Conservation (phyloP, 2,797 vertebrate species). For the Odontamblyopus lacepedii region DNA sequence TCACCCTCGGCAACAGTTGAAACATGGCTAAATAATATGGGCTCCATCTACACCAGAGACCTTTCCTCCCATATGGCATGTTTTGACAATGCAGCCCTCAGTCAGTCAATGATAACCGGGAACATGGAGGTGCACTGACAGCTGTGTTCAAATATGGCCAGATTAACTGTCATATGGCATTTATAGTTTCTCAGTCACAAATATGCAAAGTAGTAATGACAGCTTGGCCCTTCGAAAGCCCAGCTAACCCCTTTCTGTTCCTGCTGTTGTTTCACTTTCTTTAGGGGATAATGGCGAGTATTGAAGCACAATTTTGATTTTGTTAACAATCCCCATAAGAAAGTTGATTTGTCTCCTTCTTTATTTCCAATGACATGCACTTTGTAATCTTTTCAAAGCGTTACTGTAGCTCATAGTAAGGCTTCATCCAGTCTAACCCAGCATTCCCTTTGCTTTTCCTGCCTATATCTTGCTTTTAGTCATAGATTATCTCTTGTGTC, state of each 20-base stretch:
- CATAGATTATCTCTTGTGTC: constrained; percentile 8
- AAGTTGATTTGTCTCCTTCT: constrained; percentile 33
- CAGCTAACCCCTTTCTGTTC: constrained; percentile 20
- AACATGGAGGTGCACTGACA: constrained; percentile 21
- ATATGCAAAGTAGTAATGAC: constrained; percentile 21
- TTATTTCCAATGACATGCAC: constrained; percentile 47
- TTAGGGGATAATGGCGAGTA: constrained; percentile 49
- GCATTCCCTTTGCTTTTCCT: constrained; percentile 19
- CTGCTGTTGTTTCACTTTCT: constrained; percentile 45
- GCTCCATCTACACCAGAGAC: constrained; percentile 22
- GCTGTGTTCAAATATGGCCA: constrained; percentile 8
- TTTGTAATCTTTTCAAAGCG: constrained; percentile 31
- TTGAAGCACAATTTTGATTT: neutral
- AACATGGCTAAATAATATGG: constrained; percentile 51
- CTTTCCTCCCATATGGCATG: constrained; percentile 55
- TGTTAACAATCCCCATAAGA: constrained; percentile 57
- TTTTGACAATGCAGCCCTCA: constrained; percentile 40
- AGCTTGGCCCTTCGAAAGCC: constrained; percentile 14
- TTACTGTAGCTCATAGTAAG: neutral
- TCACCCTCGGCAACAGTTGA: constrained; percentile 41
- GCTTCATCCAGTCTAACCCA: constrained; percentile 22
- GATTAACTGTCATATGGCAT: constrained; percentile 21
- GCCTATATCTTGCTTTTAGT: constrained; percentile 26
- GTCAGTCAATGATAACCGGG: constrained; percentile 11
- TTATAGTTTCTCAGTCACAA: constrained; percentile 30